Evolutionary conservation across 2,888 invertebrate genomes (phyloP).

Genomic region (Chelonus formosanus): DNA sequence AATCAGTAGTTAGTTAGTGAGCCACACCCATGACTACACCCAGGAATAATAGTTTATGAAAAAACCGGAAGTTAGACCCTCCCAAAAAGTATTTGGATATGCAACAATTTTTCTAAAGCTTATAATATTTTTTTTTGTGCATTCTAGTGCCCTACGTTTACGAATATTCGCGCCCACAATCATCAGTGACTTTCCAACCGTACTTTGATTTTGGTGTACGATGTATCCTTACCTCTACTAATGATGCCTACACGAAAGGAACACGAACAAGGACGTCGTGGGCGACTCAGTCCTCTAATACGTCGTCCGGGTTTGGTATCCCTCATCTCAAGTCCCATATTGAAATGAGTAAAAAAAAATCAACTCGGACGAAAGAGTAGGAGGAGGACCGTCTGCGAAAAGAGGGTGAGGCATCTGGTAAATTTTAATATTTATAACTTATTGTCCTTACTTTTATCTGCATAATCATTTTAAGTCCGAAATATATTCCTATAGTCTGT

Average conservation of each 20-base stretch:
- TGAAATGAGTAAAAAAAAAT: slow-evolving; percentile 34
- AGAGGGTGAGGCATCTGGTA: slow-evolving; percentile 34
- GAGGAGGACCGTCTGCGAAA: slow-evolving; percentile 40
- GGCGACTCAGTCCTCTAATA: slow-evolving; percentile 57
- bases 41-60: too few relatives aligned
- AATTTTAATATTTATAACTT: slow-evolving; percentile 64
- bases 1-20: too few relatives aligned
- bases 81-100: too few relatives aligned
- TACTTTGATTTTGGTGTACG: slow-evolving; percentile 55
- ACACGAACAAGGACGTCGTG: slow-evolving; percentile 55
- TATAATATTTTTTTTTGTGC: slow-evolving; percentile 15
- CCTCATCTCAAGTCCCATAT: slow-evolving; percentile 19
- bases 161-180: slow-evolving; percentile 38
- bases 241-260: slow-evolving; percentile 60
- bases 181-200: slow-evolving; percentile 53
- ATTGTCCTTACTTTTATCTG: slow-evolving; percentile 56
- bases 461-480: background rate
- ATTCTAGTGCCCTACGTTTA: slow-evolving; percentile 6
- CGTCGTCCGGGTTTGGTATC: slow-evolving; percentile 30
- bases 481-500: too few relatives aligned
- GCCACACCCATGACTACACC: too few relatives aligned
- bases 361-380: slow-evolving; percentile 24
- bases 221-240: slow-evolving; percentile 49
- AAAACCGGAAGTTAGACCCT: slow-evolving; percentile 18
- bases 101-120: too few relatives aligned